These are phyloP conservation scores for Amiota mariae DNA, from an alignment of 2,888 invertebrate species.

Conservation along the genomic window DNA sequence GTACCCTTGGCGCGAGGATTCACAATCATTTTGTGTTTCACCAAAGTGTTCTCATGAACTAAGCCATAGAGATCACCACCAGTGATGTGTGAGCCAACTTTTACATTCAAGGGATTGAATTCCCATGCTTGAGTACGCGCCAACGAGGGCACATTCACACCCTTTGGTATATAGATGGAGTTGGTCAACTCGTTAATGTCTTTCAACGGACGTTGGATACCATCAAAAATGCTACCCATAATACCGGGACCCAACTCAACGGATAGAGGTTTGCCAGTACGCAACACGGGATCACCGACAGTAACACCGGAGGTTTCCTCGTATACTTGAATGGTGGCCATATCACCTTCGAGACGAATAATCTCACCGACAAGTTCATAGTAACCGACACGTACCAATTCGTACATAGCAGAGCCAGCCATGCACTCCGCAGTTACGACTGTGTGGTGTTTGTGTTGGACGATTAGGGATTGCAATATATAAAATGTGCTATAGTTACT, in stretches of 20 bases:
- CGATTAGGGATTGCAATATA: not conserved
- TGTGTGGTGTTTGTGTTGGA: constrained; percentile 72
- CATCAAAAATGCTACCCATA: constrained; percentile 99
- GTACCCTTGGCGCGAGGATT: constrained; percentile 97
- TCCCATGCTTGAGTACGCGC: constrained; percentile 91
- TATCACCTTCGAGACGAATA: constrained; percentile 99
- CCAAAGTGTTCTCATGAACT: constrained; percentile 97
- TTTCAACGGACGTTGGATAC: constrained; percentile 98
- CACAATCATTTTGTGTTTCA: constrained; percentile 96
- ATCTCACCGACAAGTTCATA: constrained; percentile 99
- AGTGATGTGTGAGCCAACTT: constrained; percentile 97
- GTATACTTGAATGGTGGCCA: constrained; percentile 99
- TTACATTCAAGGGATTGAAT: constrained; percentile 88
- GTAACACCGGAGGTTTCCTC: constrained; percentile 98
- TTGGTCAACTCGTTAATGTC: constrained; percentile 94
- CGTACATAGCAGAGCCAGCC: constrained; percentile 99
- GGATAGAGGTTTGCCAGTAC: constrained; percentile 98
- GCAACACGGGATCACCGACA: constrained; percentile 98
- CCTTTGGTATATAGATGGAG: constrained; percentile 99
- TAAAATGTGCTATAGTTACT: constrained; percentile 38
- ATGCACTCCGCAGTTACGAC: constrained; percentile 99
- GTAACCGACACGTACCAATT: constrained; percentile 98
- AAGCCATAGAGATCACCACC: constrained; percentile 97
- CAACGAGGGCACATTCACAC: constrained; percentile 94
- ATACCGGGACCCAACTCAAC: constrained; percentile 99